Evolutionary conservation across 2,888 invertebrate genomes (phyloP), one percentile per base, ranked within the genome.

Genomic region (Elegia similella): DNA sequence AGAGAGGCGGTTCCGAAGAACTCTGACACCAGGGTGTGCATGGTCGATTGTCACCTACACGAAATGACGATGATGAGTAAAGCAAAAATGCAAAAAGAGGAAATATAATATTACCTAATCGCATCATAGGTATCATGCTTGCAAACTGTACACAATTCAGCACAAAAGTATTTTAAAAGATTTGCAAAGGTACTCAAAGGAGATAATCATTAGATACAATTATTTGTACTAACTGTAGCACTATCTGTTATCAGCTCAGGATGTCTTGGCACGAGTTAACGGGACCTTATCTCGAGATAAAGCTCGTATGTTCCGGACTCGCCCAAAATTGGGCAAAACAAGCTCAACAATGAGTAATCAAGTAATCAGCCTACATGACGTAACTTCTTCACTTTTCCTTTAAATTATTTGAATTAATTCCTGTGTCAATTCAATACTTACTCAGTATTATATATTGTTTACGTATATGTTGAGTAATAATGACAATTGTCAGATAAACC

Each of bases 221-320:
- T 64, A 54, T 59, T 57, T 54, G 48, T 54, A 56, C 47, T 46
- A 58, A 59, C 59, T 59, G 46, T 55, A 50, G 34, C 34, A 50
- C 16, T 50, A 34, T 64, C 58, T 32, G 59, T 48, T 59, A 64
- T 68, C 62, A 70, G 62, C 73, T 67, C 76, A 75, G 67, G 65
- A 65, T 63, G 75, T 76, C 46, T 23, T 52, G 34, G 32, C 46
- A 32, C 12, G 32, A 30, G 34, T 12, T 48, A 76, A 75, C 82
- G 78, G 81, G 68, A 70, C 72, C 67, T 80, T 85, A 83, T 82
- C 83, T 65, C 50, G 2, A 50, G 82, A 82, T 82, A 82, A 76
- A 67, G 70, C 62, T 57, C 69, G 67, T 65, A 62, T 69, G 68
- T 82, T 85, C 84, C 83, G 85, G 80, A 15, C 50, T 50, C 16